Evolutionary conservation across 2,797 vertebrate genomes (phyloP).

Genomic region (Apodemus agrarius): DNA sequence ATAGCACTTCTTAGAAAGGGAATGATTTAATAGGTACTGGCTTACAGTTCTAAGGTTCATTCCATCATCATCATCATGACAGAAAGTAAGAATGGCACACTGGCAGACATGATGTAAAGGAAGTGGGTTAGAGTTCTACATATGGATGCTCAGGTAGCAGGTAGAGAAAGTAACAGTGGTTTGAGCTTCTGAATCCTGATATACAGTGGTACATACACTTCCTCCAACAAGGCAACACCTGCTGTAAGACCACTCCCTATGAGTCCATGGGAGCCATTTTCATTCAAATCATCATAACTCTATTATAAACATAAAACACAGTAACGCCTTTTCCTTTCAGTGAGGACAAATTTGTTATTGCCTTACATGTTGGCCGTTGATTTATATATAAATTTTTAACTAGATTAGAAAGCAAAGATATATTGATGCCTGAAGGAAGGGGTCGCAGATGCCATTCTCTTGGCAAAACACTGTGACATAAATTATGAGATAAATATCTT

Average conservation of each 20-base stretch:
- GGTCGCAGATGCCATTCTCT: neutral
- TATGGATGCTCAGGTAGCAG: neutral
- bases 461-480: neutral
- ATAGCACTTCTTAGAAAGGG: neutral
- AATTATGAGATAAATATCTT: neutral
- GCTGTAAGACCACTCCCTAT: neutral
- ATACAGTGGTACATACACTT: neutral
- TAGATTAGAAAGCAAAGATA: neutral
- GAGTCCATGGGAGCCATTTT: neutral
- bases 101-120: neutral
- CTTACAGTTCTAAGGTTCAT: neutral
- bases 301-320: conserved; percentile 11
- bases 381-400: conserved; percentile 37
- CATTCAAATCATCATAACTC: neutral
- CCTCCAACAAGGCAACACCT: neutral
- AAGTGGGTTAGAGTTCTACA: neutral
- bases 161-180: neutral
- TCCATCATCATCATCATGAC: neutral
- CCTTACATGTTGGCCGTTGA: conserved; percentile 10
- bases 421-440: neutral
- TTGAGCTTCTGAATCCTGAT: neutral
- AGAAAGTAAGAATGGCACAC: neutral
- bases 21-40: neutral
- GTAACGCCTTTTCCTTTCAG: neutral
- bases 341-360: neutral